Conservation (phyloP, 53 echinoderm and acorn worm genomes). For the Holothuria leucospilota region DNA sequence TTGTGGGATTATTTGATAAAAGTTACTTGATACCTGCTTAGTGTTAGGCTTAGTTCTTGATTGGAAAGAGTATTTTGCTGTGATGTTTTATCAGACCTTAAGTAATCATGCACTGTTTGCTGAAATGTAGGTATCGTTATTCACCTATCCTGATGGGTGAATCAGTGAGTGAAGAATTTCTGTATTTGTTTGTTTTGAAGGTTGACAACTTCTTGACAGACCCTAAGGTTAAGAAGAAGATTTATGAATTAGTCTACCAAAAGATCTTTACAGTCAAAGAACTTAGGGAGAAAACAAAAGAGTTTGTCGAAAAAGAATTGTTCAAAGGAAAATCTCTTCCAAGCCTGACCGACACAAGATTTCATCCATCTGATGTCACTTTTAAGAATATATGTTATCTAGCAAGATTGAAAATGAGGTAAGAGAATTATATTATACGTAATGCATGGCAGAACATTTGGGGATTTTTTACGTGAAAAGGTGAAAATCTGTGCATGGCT, state of each 20-base stretch:
- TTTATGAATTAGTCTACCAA: constrained; percentile 17
- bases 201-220: constrained; percentile 33
- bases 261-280: constrained; percentile 7
- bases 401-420: constrained; percentile 46
- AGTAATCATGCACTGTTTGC: too few relatives aligned
- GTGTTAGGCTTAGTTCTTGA: too few relatives aligned
- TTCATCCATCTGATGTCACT: constrained; percentile 21
- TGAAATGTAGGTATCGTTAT: too few relatives aligned
- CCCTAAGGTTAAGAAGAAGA: constrained; percentile 29
- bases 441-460: too few relatives aligned
- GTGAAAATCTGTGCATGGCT: too few relatives aligned
- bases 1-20: too few relatives aligned
- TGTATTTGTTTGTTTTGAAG: neutral
- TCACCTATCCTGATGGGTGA: too few relatives aligned
- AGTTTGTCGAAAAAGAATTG: constrained; percentile 26
- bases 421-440: neutral
- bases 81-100: too few relatives aligned
- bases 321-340: constrained; percentile 23
- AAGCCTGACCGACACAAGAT: constrained; percentile 25
- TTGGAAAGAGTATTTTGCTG: too few relatives aligned
- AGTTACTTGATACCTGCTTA: too few relatives aligned
- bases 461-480: too few relatives aligned
- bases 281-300: constrained; percentile 30
- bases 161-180: too few relatives aligned
- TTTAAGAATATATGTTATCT: constrained; percentile 44